Percentiles rank a stretch among this genome's conserved stretches.
phyloP scores from a whole-genome alignment of 1,140 invertebrate species.

The Pentalonia nigronervosa region DNA sequence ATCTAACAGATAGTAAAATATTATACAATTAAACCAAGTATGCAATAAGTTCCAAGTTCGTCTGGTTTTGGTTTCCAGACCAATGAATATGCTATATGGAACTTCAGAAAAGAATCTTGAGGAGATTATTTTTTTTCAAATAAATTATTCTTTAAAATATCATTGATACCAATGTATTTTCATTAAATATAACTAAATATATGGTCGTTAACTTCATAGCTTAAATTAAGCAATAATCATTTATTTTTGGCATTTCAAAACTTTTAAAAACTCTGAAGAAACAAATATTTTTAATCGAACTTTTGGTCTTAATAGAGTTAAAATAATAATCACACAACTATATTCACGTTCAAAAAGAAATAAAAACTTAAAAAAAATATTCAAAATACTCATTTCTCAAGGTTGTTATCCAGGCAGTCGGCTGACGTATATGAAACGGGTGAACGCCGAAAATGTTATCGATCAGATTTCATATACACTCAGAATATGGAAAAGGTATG shows the following conservation, averaged over 20 bases:
- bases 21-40: background rate
- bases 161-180: background rate
- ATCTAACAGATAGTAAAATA: background rate
- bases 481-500: background rate
- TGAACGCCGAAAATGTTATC: background rate
- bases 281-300: background rate
- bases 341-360: background rate
- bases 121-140: background rate
- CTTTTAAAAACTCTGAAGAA: background rate
- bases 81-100: background rate
- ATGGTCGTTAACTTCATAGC: background rate
- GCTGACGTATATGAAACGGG: background rate
- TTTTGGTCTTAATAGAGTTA: background rate
- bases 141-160: background rate
- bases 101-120: background rate
- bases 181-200: background rate
- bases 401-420: background rate
- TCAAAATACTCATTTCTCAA: background rate
- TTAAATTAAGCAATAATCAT: background rate
- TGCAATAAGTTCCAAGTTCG: background rate
- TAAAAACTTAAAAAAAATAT: background rate
- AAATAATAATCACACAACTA: background rate
- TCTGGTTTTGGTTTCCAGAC: background rate
- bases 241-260: background rate
- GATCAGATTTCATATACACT: background rate